Percentiles rank a stretch among this genome's conserved stretches.
These are phyloP conservation scores for Crypturellus tataupa DNA, from an alignment of 2,797 vertebrate genomes.

Conservation along the genomic window DNA sequence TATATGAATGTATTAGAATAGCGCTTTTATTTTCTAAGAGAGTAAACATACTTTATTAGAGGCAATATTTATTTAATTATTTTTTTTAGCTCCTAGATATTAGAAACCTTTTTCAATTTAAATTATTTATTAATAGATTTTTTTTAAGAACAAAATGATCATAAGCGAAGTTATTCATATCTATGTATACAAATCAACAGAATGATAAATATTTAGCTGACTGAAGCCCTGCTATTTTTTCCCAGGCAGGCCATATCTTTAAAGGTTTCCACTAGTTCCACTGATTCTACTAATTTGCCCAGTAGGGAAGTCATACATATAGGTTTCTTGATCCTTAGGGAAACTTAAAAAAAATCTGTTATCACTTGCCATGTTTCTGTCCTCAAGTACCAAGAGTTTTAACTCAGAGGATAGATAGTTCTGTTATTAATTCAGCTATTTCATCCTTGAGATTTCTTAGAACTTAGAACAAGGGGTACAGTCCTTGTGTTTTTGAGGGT, in stretches of 20 bases:
- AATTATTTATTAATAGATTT: not conserved
- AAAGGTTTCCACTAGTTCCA: not conserved
- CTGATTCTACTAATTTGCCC: not conserved
- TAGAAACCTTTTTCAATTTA: not conserved
- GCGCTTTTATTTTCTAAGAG: not conserved
- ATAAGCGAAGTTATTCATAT: not conserved
- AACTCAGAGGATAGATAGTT: not conserved
- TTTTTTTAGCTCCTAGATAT: not conserved
- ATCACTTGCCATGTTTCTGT: not conserved
- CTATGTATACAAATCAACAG: not conserved
- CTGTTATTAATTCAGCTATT: not conserved
- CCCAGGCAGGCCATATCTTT: not conserved
- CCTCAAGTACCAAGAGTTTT: accelerated
- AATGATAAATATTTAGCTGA: not conserved
- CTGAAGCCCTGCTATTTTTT: not conserved
- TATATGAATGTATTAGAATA: not conserved
- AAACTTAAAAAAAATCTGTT: not conserved
- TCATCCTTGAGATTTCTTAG: not conserved
- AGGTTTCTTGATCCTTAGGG: not conserved
- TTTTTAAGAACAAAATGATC: not conserved
- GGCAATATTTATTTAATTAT: not conserved
- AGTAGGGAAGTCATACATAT: not conserved
- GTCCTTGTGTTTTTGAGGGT: not conserved
- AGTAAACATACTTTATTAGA: not conserved
- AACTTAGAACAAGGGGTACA: not conserved